A percentile compares a stretch with the other conserved stretches of the same genome.
Conservation (phyloP, 2,888 invertebrate genomes). For the Anagyrus pseudococci region DNA sequence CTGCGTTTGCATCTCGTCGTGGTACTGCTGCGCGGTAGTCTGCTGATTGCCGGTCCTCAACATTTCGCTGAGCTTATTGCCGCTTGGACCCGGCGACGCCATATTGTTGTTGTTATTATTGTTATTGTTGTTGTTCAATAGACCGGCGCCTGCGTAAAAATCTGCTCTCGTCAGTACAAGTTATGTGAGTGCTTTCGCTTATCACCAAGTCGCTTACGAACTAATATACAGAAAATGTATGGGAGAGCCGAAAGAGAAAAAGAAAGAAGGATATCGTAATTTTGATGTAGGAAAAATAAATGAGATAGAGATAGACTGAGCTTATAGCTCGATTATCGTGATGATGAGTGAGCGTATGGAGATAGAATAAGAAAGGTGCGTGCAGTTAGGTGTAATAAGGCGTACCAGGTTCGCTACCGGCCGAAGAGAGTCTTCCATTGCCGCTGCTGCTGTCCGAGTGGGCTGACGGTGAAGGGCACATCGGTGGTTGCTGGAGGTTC, state of each 20-base stretch:
- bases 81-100: slow-evolving; percentile 60
- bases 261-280: too few relatives aligned
- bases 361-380: slow-evolving; percentile 20
- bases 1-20: slow-evolving; percentile 72
- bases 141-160: slow-evolving; percentile 69
- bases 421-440: slow-evolving; percentile 80
- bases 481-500: slow-evolving; percentile 67
- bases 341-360: not conserved
- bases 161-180: slow-evolving; percentile 60
- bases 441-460: slow-evolving; percentile 87
- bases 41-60: slow-evolving; percentile 57
- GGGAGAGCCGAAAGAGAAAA: too few relatives aligned
- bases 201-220: slow-evolving; percentile 27
- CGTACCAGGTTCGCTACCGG: slow-evolving; percentile 75
- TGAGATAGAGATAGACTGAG: slow-evolving; percentile 4
- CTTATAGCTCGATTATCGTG: not conserved
- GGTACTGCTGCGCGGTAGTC: slow-evolving; percentile 58
- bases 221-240: too few relatives aligned
- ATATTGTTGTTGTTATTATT: slow-evolving; percentile 70
- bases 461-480: slow-evolving; percentile 83
- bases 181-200: slow-evolving; percentile 31
- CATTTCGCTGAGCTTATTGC: slow-evolving; percentile 61
- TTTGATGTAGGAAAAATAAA: slow-evolving; percentile 4
- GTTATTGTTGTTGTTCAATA: slow-evolving; percentile 74
- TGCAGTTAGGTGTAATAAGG: slow-evolving; percentile 25